A percentile compares a stretch with the other conserved stretches of the same genome.
Conservation (phyloP, 2,888 invertebrate species). For the Philhelius pedissequus region DNA sequence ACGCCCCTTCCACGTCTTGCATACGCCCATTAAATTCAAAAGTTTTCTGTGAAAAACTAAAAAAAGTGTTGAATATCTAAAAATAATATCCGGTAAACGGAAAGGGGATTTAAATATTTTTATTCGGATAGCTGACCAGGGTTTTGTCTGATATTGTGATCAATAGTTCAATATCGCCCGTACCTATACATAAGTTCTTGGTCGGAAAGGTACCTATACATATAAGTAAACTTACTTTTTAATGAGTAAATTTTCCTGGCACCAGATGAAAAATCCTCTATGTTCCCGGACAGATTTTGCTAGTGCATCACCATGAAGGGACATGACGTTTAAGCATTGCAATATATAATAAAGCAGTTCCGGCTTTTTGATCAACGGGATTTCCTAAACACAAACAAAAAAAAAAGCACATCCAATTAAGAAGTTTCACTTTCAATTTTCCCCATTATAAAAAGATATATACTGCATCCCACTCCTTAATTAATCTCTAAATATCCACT, state of each 20-base stretch:
- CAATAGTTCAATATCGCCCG: no score
- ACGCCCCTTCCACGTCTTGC: no score
- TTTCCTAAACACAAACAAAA: no score
- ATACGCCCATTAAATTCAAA: no score
- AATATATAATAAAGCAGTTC: constrained; percentile 96
- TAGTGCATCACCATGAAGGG: constrained; percentile 96
- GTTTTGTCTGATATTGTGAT: no score
- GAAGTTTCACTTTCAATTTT: constrained; percentile 48
- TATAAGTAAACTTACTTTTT: constrained; percentile 92
- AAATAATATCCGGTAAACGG: no score
- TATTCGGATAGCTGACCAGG: no score
- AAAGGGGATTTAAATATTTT: no score
- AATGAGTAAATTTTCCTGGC: constrained; percentile 95
- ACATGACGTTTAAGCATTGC: constrained; percentile 93
- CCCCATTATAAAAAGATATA: background rate
- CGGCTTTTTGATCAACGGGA: constrained; percentile 90
- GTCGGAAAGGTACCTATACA: no score
- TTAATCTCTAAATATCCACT: constrained; percentile 10
- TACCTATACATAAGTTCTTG: no score
- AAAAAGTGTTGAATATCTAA: no score
- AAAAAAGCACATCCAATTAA: constrained; percentile 1
- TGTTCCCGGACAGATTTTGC: constrained; percentile 92
- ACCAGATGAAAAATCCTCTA: constrained; percentile 95
- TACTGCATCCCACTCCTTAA: constrained; percentile 33
- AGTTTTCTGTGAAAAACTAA: no score